Evolutionary conservation across 2,113 vertebrate genomes (phyloP).

Genomic region (Osmerus eperlanus): DNA sequence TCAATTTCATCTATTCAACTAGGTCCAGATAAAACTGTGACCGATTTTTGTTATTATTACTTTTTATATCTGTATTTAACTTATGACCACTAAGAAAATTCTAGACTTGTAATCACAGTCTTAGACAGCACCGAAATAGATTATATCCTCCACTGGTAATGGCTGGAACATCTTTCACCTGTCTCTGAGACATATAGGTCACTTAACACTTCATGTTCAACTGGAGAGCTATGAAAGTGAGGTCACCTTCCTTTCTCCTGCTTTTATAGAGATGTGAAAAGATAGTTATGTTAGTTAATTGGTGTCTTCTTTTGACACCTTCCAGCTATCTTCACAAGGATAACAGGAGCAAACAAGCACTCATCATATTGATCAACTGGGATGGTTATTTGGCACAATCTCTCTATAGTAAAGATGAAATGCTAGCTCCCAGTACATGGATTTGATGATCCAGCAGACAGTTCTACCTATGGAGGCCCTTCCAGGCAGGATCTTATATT

Average conservation of each 20-base stretch:
- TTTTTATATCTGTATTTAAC: neutral
- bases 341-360: neutral
- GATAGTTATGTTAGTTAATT: no score
- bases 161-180: constrained; percentile 4
- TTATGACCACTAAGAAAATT: neutral
- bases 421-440: no score
- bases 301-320: neutral
- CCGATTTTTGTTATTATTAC: neutral
- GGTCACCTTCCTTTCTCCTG: neutral
- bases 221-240: neutral
- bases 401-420: no score
- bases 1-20: neutral
- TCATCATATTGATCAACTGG: neutral
- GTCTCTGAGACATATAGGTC: neutral
- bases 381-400: no score
- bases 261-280: constrained; percentile 5
- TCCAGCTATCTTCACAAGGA: neutral
- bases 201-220: neutral
- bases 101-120: neutral
- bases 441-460: no score
- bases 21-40: neutral
- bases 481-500: no score
- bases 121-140: neutral
- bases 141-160: neutral
- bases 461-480: no score